These are phyloP conservation scores for Globodera ellingtonae DNA, from an alignment of 1,140 invertebrate species.

Conservation along the genomic window DNA sequence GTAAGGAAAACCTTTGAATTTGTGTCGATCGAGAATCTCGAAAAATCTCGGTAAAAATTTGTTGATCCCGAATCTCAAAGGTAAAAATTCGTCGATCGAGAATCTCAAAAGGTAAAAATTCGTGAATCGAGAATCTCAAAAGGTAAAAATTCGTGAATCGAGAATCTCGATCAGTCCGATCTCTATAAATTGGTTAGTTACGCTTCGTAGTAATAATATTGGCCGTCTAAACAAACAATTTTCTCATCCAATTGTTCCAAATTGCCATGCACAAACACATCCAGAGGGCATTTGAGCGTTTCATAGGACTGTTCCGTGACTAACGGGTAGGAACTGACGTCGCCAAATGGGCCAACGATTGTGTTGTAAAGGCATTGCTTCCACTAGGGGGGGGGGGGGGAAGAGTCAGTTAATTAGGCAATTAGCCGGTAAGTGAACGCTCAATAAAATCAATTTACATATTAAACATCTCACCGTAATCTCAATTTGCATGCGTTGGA, in stretches of 20 bases:
- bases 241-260: neutral
- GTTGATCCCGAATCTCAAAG: too few relatives aligned
- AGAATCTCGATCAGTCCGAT: too few relatives aligned
- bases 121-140: too few relatives aligned
- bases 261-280: conserved; percentile 4
- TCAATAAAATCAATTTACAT: neutral
- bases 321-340: neutral
- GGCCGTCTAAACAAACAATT: neutral
- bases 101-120: too few relatives aligned
- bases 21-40: too few relatives aligned
- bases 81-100: too few relatives aligned
- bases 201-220: neutral
- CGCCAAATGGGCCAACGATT: neutral
- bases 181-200: too few relatives aligned
- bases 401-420: neutral
- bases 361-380: conserved; percentile 2
- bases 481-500: neutral
- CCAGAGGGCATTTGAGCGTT: neutral
- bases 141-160: too few relatives aligned
- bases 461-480: neutral
- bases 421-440: neutral
- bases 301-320: neutral
- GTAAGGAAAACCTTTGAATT: conserved; percentile 73
- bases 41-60: too few relatives aligned
- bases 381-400: neutral